Evolutionary conservation across 1,140 invertebrate species (phyloP).

Genomic region (Elymnias hypermnestra): DNA sequence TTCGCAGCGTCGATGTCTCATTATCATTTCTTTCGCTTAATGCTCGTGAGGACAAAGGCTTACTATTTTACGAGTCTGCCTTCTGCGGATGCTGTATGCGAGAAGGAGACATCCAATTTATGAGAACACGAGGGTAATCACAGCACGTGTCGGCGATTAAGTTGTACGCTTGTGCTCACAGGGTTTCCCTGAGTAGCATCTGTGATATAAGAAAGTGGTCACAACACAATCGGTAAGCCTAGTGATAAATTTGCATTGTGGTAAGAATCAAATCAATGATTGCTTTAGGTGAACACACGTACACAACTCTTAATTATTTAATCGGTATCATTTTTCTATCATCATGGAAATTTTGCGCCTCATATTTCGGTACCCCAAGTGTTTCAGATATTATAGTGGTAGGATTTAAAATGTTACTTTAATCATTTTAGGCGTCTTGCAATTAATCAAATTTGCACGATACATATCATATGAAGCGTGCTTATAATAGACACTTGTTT

Average conservation of each 20-base stretch:
- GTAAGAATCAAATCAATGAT: slow-evolving; percentile 61
- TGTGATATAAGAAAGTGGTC: slow-evolving; percentile 72
- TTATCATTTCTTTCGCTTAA: slow-evolving; percentile 62
- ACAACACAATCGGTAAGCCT: slow-evolving; percentile 71
- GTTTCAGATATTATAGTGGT: slow-evolving; percentile 5
- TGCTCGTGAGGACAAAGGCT: slow-evolving; percentile 68
- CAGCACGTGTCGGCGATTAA: slow-evolving; percentile 67
- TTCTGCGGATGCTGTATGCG: slow-evolving; percentile 86
- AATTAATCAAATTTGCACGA: slow-evolving; percentile 15
- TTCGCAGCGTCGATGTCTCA: slow-evolving; percentile 78
- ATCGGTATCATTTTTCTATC: slow-evolving; percentile 66
- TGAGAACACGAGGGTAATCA: slow-evolving; percentile 71
- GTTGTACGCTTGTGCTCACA: slow-evolving; percentile 69
- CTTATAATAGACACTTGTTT: slow-evolving; percentile 12
- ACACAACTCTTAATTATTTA: slow-evolving; percentile 36
- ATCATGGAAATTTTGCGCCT: slow-evolving; percentile 33
- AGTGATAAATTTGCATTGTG: slow-evolving; percentile 66
- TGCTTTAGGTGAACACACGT: slow-evolving; percentile 61
- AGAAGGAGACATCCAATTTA: slow-evolving; percentile 85
- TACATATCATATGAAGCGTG: slow-evolving; percentile 29
- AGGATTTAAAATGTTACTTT: slow-evolving; percentile 4
- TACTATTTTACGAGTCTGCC: slow-evolving; percentile 76
- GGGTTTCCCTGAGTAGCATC: slow-evolving; percentile 69
- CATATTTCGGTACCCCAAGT: slow-evolving; percentile 14
- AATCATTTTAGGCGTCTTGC: too few relatives aligned